These are phyloP conservation scores for Oplegnathus fasciatus DNA, from an alignment of 2,113 vertebrate genomes.

Conservation along the genomic window DNA sequence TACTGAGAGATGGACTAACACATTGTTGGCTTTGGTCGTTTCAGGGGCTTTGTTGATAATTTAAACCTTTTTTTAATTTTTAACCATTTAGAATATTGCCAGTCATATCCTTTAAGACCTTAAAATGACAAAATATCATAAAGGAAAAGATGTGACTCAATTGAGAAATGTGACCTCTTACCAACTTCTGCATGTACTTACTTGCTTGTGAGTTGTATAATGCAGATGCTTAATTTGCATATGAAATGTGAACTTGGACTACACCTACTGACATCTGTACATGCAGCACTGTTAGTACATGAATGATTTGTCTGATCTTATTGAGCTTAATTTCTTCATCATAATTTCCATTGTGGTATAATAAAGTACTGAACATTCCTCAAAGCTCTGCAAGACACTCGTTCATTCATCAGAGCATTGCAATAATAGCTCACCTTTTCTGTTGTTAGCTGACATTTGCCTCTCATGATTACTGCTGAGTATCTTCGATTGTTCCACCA, in stretches of 20 bases:
- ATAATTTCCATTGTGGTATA: neutral
- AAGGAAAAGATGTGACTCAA: neutral
- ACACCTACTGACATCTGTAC: constrained; percentile 3
- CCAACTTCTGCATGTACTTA: neutral
- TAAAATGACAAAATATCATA: neutral
- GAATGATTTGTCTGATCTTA: constrained; percentile 1
- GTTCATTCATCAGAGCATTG: neutral
- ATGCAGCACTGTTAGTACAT: neutral
- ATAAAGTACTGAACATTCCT: neutral
- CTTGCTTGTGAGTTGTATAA: neutral
- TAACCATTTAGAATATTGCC: too few relatives aligned
- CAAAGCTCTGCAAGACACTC: constrained; percentile 4
- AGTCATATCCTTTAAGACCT: too few relatives aligned
- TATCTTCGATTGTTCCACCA: constrained; percentile 57
- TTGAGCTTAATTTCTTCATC: neutral
- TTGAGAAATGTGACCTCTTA: neutral
- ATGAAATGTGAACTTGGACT: neutral
- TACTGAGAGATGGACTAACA: neutral
- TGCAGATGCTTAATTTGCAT: neutral
- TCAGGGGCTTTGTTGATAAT: neutral
- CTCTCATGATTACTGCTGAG: constrained; percentile 46
- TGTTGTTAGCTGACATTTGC: constrained; percentile 53
- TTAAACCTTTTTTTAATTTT: too few relatives aligned
- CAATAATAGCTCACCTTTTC: constrained; percentile 13
- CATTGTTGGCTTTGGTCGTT: neutral